These are phyloP conservation scores for Phortica variegata DNA, from an alignment of 1,140 invertebrate species.

Conservation along the genomic window DNA sequence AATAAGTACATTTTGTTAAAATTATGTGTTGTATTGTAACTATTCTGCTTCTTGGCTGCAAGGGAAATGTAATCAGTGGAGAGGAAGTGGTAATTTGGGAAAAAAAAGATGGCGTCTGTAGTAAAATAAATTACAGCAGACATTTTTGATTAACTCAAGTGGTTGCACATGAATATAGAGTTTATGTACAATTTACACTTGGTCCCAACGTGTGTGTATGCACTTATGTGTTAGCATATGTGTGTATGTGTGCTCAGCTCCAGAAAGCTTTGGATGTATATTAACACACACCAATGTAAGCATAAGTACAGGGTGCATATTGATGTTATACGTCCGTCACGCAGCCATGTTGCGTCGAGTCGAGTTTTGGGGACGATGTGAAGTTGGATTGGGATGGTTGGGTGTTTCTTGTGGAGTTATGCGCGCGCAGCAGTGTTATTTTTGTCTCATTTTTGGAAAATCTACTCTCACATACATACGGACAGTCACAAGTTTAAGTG, in stretches of 20 bases:
- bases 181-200: slow-evolving; percentile 21
- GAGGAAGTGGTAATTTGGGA: slow-evolving; percentile 12
- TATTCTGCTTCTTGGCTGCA: too few relatives aligned
- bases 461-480: neutral
- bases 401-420: slow-evolving; percentile 43
- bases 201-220: slow-evolving; percentile 19
- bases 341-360: too few relatives aligned
- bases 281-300: too few relatives aligned
- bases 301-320: too few relatives aligned
- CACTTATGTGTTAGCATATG: slow-evolving; percentile 18
- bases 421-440: slow-evolving; percentile 42
- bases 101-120: slow-evolving; percentile 49
- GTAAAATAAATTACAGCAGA: slow-evolving; percentile 55
- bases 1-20: too few relatives aligned
- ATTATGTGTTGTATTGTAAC: too few relatives aligned
- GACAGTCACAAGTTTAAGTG: slow-evolving; percentile 9
- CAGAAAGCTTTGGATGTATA: too few relatives aligned
- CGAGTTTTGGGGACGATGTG: too few relatives aligned
- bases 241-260: slow-evolving; percentile 18
- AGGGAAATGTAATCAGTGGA: too few relatives aligned
- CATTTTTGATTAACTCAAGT: slow-evolving; percentile 55
- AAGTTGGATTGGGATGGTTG: too few relatives aligned
- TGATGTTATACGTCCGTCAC: too few relatives aligned
- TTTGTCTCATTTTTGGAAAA: slow-evolving; percentile 12
- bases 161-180: slow-evolving; percentile 44